phyloP scores from a whole-genome alignment of 2,113 vertebrate genomes.

The Pipra filicauda region DNA sequence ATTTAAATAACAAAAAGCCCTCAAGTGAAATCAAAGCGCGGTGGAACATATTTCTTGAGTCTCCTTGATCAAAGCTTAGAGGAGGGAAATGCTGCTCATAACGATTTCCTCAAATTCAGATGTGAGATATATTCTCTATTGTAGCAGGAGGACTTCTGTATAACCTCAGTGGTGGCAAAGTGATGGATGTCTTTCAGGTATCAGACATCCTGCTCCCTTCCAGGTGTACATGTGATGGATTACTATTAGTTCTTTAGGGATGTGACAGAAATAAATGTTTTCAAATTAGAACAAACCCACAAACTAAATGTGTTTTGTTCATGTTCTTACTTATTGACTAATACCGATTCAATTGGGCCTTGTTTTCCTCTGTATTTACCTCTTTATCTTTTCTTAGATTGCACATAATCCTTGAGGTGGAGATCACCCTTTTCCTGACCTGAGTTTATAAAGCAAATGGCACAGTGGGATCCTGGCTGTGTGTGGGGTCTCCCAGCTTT shows the following conservation, averaged over 20 bases:
- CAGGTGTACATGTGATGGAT: neutral
- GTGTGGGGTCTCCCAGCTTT: neutral
- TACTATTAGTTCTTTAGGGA: neutral
- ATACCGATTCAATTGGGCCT: neutral
- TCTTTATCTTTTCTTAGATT: neutral
- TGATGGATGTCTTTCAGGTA: neutral
- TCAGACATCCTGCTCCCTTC: neutral
- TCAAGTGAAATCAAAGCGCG: slow-evolving; percentile 22
- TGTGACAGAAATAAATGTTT: neutral
- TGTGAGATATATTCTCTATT: neutral
- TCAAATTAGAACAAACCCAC: neutral
- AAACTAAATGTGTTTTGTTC: neutral
- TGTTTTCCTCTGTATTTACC: neutral
- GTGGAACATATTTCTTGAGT: slow-evolving; percentile 17
- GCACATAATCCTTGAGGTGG: neutral
- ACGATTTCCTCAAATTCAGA: neutral
- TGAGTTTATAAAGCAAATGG: neutral
- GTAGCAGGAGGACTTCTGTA: neutral
- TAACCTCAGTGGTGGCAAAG: neutral
- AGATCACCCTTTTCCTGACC: neutral
- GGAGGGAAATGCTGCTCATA: neutral
- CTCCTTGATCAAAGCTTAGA: slow-evolving; percentile 31
- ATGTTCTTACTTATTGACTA: neutral
- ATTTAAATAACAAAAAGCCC: slow-evolving; percentile 42
- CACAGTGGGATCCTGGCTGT: neutral